These are phyloP conservation scores for Cheilosia vulpina DNA, from an alignment of 2,888 invertebrate genomes.

Conservation along the genomic window DNA sequence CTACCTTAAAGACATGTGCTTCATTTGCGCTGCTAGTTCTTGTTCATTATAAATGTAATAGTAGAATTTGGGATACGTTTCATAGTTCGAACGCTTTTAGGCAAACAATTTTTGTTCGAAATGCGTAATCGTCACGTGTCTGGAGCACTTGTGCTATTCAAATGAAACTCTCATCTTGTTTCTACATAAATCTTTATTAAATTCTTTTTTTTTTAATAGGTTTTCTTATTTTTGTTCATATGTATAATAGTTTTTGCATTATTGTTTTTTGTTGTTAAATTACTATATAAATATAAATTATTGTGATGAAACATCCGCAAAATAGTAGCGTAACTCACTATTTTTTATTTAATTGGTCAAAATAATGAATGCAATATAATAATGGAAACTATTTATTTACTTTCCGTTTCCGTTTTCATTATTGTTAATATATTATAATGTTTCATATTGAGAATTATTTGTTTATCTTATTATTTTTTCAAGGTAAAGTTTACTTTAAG, in stretches of 20 bases:
- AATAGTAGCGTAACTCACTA: constrained; percentile 67
- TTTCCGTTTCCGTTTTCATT: constrained; percentile 19
- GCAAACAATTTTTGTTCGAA: no score
- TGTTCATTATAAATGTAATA: no score
- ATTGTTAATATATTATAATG: constrained; percentile 39
- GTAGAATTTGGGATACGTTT: no score
- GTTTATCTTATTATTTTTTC: constrained; percentile 35
- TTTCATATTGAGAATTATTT: constrained; percentile 23
- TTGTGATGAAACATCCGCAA: constrained; percentile 73
- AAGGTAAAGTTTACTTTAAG: constrained; percentile 71
- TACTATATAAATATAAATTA: constrained; percentile 76
- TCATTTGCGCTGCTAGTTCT: no score
- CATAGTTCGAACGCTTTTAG: no score
- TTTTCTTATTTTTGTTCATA: constrained; percentile 73
- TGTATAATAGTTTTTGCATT: constrained; percentile 73
- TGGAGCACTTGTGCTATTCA: no score
- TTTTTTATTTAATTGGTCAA: constrained; percentile 67
- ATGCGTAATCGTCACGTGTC: no score
- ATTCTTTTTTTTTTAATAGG: constrained; percentile 75
- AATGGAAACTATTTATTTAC: constrained; percentile 38
- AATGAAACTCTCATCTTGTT: constrained; percentile 46
- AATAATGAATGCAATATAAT: constrained; percentile 64
- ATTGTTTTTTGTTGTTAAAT: constrained; percentile 64
- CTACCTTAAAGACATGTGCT: no score
- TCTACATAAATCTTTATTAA: constrained; percentile 82